Percentiles rank a stretch among this genome's conserved stretches.
phyloP scores from a whole-genome alignment of 2,797 vertebrate genomes.

The Hirundo rustica region DNA sequence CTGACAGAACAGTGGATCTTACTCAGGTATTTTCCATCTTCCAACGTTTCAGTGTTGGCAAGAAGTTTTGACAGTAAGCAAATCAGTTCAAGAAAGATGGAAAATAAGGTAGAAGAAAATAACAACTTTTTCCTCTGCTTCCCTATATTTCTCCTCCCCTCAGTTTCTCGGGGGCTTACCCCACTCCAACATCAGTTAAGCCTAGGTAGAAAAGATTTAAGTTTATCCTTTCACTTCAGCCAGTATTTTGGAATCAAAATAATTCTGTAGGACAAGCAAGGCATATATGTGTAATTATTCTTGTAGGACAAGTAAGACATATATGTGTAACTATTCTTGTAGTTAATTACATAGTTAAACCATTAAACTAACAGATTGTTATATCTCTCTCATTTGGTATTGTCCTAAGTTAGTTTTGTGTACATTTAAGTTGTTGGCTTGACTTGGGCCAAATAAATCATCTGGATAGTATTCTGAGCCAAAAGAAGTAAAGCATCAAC shows the following conservation, averaged over 20 bases:
- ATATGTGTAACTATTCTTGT: neutral
- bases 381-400: neutral
- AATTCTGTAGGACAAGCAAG: neutral
- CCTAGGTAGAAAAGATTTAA: neutral
- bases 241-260: neutral
- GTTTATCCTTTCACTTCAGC: neutral
- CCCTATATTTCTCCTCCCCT: neutral
- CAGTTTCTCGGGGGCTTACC: too few species aligned
- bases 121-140: neutral
- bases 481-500: neutral
- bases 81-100: neutral
- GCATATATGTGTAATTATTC: neutral
- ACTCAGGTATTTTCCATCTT: constrained; percentile 80
- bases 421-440: neutral
- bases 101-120: neutral
- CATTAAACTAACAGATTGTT: neutral
- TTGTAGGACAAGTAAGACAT: neutral
- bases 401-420: neutral
- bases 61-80: neutral
- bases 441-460: neutral
- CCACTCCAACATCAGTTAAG: too few species aligned
- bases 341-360: neutral
- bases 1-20: constrained; percentile 88
- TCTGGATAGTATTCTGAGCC: neutral
- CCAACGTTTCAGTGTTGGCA: neutral